phyloP scores from a whole-genome alignment of 2,888 invertebrate species.

The Aphidoletes aphidimyza region DNA sequence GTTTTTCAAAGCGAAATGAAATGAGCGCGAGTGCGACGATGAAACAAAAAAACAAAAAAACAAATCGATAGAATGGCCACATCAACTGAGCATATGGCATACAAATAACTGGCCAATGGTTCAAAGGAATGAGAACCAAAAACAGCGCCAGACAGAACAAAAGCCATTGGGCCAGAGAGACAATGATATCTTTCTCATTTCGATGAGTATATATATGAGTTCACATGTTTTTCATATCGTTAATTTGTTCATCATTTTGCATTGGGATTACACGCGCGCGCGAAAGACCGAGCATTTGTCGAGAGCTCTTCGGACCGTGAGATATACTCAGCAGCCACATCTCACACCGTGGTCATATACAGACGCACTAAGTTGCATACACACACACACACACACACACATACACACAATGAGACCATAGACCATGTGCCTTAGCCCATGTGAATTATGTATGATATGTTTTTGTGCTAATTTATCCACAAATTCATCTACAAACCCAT shows the following conservation, averaged over 20 bases:
- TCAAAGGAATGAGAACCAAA: constrained; percentile 44
- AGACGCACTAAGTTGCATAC: no score
- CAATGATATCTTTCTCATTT: no score
- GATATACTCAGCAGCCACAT: not conserved
- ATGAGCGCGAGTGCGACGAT: not conserved
- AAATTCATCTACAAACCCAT: constrained; percentile 47
- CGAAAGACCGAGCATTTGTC: not conserved
- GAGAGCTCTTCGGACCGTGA: not conserved
- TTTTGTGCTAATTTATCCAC: constrained; percentile 46
- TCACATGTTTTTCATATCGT: constrained; percentile 13
- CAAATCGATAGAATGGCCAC: constrained; percentile 14
- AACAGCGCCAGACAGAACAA: not conserved
- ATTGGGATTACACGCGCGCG: not conserved
- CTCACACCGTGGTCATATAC: no score
- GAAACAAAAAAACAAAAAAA: no score
- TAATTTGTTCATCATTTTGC: constrained; percentile 45
- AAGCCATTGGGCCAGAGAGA: not conserved
- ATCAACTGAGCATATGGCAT: not conserved
- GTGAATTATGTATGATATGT: constrained; percentile 52
- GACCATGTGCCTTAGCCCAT: not conserved
- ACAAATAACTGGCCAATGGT: no score
- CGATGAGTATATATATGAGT: not conserved
- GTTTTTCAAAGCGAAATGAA: no score
- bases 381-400: no score
- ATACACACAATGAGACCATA: no score